A percentile compares a stretch with the other conserved stretches of the same genome.
phyloP scores from a whole-genome alignment of 2,797 vertebrate species.

The Dicrostonyx torquatus region DNA sequence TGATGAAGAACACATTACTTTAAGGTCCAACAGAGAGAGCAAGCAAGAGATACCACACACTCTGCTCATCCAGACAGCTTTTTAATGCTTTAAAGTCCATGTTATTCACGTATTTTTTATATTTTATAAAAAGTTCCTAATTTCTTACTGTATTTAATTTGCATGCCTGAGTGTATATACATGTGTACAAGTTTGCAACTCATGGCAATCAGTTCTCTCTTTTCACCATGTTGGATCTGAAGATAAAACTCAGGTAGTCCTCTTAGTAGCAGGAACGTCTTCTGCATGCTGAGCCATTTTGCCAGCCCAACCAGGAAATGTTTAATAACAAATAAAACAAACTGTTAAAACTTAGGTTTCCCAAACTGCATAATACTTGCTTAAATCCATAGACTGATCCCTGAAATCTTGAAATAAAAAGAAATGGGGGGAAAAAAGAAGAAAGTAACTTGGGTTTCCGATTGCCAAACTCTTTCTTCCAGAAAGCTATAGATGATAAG shows the following conservation, averaged over 20 bases:
- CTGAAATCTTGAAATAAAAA: too few species aligned
- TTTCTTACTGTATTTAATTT: background rate
- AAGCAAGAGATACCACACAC: background rate
- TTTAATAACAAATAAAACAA: background rate
- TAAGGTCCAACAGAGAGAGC: background rate
- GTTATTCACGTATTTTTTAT: background rate
- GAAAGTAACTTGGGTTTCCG: background rate
- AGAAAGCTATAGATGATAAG: background rate
- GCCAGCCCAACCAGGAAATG: background rate
- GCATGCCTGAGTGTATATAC: background rate
- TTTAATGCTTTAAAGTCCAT: background rate
- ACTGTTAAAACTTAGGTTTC: background rate
- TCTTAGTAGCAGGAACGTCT: background rate
- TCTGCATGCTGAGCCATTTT: background rate
- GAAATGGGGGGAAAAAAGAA: too few species aligned
- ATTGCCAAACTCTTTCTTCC: background rate
- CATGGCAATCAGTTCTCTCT: background rate
- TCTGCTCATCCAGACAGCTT: background rate
- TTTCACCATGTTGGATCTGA: background rate
- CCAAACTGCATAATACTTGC: too few species aligned
- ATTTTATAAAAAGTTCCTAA: background rate
- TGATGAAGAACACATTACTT: background rate
- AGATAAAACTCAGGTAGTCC: background rate
- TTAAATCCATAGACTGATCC: too few species aligned
- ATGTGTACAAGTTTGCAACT: background rate